A percentile compares a stretch with the other conserved stretches of the same genome.
Conservation (phyloP, 2,113 vertebrate species). For the Taxidea taxus region DNA sequence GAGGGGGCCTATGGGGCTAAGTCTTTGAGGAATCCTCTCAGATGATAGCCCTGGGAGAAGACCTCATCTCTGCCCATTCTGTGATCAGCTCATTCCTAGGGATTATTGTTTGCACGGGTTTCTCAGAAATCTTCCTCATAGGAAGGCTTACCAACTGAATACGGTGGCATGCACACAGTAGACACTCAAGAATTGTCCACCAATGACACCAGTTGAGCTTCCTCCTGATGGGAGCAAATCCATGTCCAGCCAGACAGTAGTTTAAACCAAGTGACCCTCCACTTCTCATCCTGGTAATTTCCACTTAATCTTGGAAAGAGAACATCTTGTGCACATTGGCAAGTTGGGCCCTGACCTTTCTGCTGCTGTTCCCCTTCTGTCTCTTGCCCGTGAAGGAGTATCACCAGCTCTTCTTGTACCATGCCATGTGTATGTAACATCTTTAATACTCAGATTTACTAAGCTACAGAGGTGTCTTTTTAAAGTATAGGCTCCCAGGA, state of each 20-base stretch:
- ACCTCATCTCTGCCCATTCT: slow-evolving; percentile 17
- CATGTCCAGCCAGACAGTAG: not conserved
- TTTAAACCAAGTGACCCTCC: not conserved
- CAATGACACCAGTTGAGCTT: not conserved
- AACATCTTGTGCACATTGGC: slow-evolving; percentile 12
- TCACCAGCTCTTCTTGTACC: not conserved
- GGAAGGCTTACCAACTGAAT: slow-evolving; percentile 25
- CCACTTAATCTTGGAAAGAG: slow-evolving; percentile 29
- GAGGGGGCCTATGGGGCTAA: slow-evolving; percentile 28
- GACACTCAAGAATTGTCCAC: slow-evolving; percentile 19
- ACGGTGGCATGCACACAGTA: slow-evolving; percentile 8
- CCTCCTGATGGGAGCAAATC: not conserved
- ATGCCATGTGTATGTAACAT: not conserved
- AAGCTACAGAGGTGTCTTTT: not conserved
- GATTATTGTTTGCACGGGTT: slow-evolving; percentile 11
- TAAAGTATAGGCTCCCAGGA: not conserved
- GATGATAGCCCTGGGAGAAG: not conserved
- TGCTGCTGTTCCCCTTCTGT: slow-evolving; percentile 67
- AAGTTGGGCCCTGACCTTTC: slow-evolving; percentile 30
- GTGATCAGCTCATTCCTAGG: not conserved
- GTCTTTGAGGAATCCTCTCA: slow-evolving; percentile 33
- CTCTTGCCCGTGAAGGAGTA: slow-evolving; percentile 49
- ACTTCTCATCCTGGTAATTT: not conserved
- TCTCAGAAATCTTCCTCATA: slow-evolving; percentile 27
- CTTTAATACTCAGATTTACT: slow-evolving; percentile 24